These are phyloP conservation scores for Diachasma alloeum DNA, from an alignment of 1,140 invertebrate species.

Conservation along the genomic window DNA sequence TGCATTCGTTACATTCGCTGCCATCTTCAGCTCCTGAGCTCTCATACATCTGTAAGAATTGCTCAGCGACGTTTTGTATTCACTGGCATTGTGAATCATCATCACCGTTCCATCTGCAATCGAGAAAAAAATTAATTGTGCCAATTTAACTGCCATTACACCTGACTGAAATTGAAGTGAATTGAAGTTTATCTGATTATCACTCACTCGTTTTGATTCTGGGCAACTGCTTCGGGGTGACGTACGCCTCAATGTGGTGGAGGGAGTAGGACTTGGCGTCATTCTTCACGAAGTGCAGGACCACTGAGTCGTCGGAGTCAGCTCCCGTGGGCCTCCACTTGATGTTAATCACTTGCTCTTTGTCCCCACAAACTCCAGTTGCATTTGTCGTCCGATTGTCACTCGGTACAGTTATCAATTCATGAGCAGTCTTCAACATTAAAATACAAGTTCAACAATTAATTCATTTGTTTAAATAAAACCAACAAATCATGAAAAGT, in stretches of 20 bases:
- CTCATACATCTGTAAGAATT: conserved; percentile 76
- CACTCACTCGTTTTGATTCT: conserved; percentile 37
- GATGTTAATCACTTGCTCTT: conserved; percentile 61
- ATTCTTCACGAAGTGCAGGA: conserved; percentile 63
- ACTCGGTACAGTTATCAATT: conserved; percentile 60
- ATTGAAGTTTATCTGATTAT: neutral
- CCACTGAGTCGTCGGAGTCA: conserved; percentile 42
- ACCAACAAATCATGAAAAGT: no score
- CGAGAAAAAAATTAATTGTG: conserved; percentile 31
- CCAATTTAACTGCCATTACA: neutral
- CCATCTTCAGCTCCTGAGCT: conserved; percentile 67
- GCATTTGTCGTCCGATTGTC: conserved; percentile 40
- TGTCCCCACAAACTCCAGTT: conserved; percentile 59
- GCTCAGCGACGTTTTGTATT: conserved; percentile 66
- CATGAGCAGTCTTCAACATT: conserved; percentile 32
- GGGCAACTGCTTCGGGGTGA: conserved; percentile 38
- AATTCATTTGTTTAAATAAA: neutral
- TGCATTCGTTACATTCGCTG: conserved; percentile 49
- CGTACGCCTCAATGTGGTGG: conserved; percentile 40
- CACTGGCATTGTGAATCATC: conserved; percentile 58
- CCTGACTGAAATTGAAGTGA: no score
- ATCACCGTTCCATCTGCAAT: conserved; percentile 60
- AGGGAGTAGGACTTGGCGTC: conserved; percentile 54
- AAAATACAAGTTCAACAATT: neutral
- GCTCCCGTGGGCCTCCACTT: conserved; percentile 52